Conservation (phyloP, 23 tunicate species). For the Styela plicata region DNA sequence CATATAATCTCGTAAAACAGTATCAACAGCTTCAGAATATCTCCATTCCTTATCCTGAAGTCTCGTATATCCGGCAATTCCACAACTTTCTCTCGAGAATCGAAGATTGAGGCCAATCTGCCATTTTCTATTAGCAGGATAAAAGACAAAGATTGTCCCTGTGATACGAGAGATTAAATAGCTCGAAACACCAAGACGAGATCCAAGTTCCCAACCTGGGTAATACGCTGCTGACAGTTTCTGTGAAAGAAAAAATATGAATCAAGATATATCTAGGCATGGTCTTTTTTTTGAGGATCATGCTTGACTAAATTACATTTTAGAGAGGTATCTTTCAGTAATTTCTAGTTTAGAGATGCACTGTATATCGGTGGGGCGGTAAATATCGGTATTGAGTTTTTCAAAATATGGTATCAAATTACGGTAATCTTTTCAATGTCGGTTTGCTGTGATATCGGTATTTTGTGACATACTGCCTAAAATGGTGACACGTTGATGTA, state of each 20-base stretch:
- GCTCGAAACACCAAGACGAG: slow-evolving; percentile 43
- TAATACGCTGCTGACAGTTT: slow-evolving; percentile 35
- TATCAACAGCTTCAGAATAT: slow-evolving; percentile 55
- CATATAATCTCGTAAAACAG: slow-evolving; percentile 35
- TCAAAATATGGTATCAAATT: too few species aligned
- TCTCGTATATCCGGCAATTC: slow-evolving; percentile 80
- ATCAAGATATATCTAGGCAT: too few species aligned
- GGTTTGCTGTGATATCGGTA: too few species aligned
- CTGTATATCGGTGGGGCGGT: too few species aligned
- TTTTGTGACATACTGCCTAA: too few species aligned
- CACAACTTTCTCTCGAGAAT: slow-evolving; percentile 66
- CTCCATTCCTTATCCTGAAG: slow-evolving; percentile 56
- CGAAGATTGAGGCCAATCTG: slow-evolving; percentile 70
- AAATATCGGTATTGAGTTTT: too few species aligned
- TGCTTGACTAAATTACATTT: too few species aligned
- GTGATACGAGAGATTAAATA: slow-evolving; percentile 90
- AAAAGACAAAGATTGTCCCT: slow-evolving; percentile 71
- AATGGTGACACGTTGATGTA: too few species aligned
- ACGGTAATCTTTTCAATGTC: too few species aligned
- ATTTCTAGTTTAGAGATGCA: too few species aligned
- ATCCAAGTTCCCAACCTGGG: slow-evolving; percentile 77
- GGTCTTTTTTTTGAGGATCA: too few species aligned
- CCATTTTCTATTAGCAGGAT: slow-evolving; percentile 68
- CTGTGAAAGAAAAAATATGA: not conserved
- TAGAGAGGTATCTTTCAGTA: too few species aligned